phyloP scores from a whole-genome alignment of 2,888 invertebrate species.

The Odontocerum albicorne region DNA sequence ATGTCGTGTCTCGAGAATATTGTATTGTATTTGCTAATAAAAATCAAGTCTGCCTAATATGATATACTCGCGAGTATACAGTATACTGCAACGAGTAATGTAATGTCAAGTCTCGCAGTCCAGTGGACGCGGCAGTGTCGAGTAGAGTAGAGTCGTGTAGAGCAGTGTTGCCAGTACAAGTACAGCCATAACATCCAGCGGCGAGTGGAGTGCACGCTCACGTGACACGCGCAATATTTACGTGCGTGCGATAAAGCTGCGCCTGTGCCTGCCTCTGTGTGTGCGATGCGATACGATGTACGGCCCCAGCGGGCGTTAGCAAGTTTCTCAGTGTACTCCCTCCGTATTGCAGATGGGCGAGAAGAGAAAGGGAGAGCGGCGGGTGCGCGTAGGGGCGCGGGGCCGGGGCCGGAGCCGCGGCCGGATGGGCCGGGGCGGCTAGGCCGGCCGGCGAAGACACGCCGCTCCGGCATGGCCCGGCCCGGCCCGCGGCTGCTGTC shows the following conservation, averaged over 20 bases:
- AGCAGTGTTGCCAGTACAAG: too few relatives aligned
- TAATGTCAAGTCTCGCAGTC: too few relatives aligned
- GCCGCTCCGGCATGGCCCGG: constrained; percentile 33
- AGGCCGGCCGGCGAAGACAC: constrained; percentile 7
- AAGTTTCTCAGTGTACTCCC: constrained; percentile 30
- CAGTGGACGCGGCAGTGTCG: too few relatives aligned
- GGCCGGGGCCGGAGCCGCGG: constrained; percentile 17
- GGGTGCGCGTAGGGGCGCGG: constrained; percentile 1
- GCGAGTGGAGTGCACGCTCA: constrained; percentile 7
- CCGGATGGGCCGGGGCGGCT: constrained; percentile 9
- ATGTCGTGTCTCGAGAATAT: constrained; percentile 37
- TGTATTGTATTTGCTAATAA: neutral
- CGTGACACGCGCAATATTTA: constrained; percentile 9
- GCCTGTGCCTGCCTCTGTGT: neutral
- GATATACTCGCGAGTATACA: too few relatives aligned
- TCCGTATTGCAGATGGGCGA: constrained; percentile 32
- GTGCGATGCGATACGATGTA: constrained; percentile 6
- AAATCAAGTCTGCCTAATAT: too few relatives aligned
- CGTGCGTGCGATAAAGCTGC: neutral
- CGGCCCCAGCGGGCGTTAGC: too few relatives aligned
- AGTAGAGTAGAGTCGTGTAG: too few relatives aligned
- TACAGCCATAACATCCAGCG: constrained; percentile 16
- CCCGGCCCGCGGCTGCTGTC: constrained; percentile 18
- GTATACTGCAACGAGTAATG: too few relatives aligned
- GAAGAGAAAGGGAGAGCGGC: constrained; percentile 17